Percentiles rank a stretch among this genome's conserved stretches.
Evolutionary conservation across 2,113 vertebrate genomes (phyloP).

Genomic region (Gasterosteus aculeatus): DNA sequence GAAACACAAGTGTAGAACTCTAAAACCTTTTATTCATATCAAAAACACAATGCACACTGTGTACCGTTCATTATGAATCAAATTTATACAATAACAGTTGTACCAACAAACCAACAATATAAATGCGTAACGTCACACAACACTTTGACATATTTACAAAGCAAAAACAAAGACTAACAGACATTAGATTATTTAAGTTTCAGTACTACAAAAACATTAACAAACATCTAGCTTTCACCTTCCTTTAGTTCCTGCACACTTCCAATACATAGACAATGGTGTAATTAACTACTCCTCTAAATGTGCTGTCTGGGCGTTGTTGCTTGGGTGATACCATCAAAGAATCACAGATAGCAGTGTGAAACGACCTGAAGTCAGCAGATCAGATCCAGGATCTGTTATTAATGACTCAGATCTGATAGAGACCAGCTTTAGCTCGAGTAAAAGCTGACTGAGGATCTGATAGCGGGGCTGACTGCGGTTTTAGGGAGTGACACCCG

Average conservation of each 20-base stretch:
- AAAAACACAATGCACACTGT: constrained; percentile 64
- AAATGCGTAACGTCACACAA: constrained; percentile 56
- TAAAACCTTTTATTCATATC: constrained; percentile 72
- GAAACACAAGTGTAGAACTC: constrained; percentile 27
- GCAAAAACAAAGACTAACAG: constrained; percentile 21
- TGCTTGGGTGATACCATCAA: constrained; percentile 70
- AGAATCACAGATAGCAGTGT: constrained; percentile 59
- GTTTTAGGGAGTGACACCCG: constrained; percentile 65
- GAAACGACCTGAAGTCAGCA: constrained; percentile 79
- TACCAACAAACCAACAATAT: constrained; percentile 51
- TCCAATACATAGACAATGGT: constrained; percentile 33
- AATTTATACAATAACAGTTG: constrained; percentile 44
- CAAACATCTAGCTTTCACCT: constrained; percentile 2
- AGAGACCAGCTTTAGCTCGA: constrained; percentile 48
- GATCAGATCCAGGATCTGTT: constrained; percentile 67
- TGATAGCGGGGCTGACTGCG: constrained; percentile 56
- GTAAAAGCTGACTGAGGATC: constrained; percentile 76
- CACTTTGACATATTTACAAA: constrained; percentile 64
- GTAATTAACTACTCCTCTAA: constrained; percentile 63
- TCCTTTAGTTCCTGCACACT: constrained; percentile 4
- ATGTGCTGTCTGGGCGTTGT: constrained; percentile 65
- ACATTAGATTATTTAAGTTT: constrained; percentile 28
- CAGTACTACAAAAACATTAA: constrained; percentile 2
- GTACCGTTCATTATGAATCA: constrained; percentile 43
- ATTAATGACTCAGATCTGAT: constrained; percentile 74